Percentiles rank a stretch among this genome's conserved stretches.
Conservation (phyloP, 2,797 vertebrate genomes). For the Melanotaenia nigrans region DNA sequence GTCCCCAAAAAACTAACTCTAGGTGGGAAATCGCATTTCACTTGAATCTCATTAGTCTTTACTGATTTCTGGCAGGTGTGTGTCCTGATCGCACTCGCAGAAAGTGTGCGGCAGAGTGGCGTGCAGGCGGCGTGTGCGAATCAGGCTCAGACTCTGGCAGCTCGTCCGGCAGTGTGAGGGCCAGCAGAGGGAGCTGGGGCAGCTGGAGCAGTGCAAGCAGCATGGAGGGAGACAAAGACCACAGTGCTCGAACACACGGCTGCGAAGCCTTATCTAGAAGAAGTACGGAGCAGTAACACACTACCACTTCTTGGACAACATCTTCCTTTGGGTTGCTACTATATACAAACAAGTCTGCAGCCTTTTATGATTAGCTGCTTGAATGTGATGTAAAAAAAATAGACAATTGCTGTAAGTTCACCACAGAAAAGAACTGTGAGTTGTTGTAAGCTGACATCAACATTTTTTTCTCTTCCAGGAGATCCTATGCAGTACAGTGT, state of each 20-base stretch:
- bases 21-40: not conserved
- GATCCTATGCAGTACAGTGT: constrained; percentile 76
- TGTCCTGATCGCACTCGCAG: constrained; percentile 78
- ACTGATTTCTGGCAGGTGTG: constrained; percentile 61
- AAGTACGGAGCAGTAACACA: constrained; percentile 58
- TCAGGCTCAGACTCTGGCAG: constrained; percentile 96
- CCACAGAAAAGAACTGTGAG: not conserved
- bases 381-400: not conserved
- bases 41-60: not conserved
- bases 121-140: constrained; percentile 88
- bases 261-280: constrained; percentile 81
- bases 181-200: constrained; percentile 96
- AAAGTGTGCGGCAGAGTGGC: constrained; percentile 84
- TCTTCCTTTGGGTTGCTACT: too few relatives aligned
- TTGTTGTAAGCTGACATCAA: not conserved
- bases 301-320: constrained; percentile 9
- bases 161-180: constrained; percentile 91
- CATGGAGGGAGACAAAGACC: constrained; percentile 92
- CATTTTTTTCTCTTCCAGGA: constrained; percentile 60
- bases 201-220: constrained; percentile 99
- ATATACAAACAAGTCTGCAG: not conserved
- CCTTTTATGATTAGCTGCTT: not conserved
- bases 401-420: not conserved
- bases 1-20: not conserved
- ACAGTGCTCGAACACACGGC: constrained; percentile 72